Base-by-base conservation (phyloP, 2,888 invertebrate species). In the Neoaliturus tenellus region DNA sequence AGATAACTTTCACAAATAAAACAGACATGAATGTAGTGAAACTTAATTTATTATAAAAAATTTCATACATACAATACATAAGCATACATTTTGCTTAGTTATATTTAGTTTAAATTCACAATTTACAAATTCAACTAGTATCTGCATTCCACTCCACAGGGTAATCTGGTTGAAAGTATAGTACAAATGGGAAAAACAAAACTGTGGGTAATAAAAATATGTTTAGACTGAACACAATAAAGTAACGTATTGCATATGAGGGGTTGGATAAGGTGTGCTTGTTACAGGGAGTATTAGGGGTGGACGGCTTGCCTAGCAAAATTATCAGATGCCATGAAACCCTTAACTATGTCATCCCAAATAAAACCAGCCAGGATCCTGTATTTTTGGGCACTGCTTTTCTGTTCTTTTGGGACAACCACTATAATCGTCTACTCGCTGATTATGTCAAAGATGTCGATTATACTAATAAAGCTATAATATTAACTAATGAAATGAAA, bases 51-150 rank as follows among this genome's bases (percentile, higher is more conserved):
- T 69, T 69, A 69, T 69, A 69, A 35, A 69, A 69, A 69, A 69
- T 69, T 69, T 39, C 69, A 69, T 69, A 69, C 69, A 69, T 69
- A 69, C 69, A 69, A 69, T 69, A 69, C 69, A 69, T 69, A 69
- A 69, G 69, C 69, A 69, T 39, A 69, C 62, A 62, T 62, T 62
- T 62, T 62, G 62, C 62, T 62, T 39, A 69, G 69, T 69, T 69
- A 69, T 39, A 35, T 69, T 69, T 69, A 35, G 39, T 69, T 69
- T 39, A 69, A 35, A 35, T 69, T 69, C 69, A 69, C 69, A 69
- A 69, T 69, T 39, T 69, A 69, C 69, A 69, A 69, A 69, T 69
- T 69, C 39, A 33, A 69, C 39, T 39, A 69, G 39, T 39, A 69
- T 69, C 39, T 35, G 69, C 39, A 69, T 69, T 69, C 39, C 69